phyloP scores from a whole-genome alignment of 2,113 vertebrate species.

The Benthochromis sp. region DNA sequence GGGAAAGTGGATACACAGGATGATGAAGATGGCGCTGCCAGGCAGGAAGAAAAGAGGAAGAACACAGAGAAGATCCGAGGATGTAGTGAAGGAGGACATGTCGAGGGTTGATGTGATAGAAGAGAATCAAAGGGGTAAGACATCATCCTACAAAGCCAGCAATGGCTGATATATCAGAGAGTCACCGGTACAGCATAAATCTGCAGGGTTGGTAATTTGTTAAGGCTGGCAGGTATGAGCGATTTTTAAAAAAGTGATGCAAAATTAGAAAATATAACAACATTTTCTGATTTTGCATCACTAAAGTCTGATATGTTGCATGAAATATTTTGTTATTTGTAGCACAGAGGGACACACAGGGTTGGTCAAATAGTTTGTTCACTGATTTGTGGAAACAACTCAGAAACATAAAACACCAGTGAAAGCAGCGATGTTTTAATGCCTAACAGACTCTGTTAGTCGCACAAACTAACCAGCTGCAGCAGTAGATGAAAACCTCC shows the following conservation, averaged over 20 bases:
- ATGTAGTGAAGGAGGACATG: background rate
- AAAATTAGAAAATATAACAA: background rate
- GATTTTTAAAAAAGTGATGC: background rate
- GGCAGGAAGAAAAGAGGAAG: background rate
- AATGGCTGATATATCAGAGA: background rate
- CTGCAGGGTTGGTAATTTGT: background rate
- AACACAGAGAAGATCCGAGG: background rate
- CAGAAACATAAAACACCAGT: background rate
- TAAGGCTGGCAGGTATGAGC: background rate
- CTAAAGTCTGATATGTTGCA: background rate
- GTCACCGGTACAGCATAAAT: background rate
- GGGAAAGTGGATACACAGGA: background rate
- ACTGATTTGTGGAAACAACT: background rate
- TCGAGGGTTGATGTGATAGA: background rate
- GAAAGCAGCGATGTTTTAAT: background rate
- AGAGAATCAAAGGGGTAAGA: background rate
- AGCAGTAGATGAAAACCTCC: fast-evolving
- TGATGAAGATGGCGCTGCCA: background rate
- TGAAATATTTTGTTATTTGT: background rate
- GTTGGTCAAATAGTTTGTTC: background rate
- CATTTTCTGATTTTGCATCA: background rate
- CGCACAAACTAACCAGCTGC: background rate
- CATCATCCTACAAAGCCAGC: background rate
- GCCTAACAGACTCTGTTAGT: background rate
- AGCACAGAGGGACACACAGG: background rate